Evolutionary conservation across 1,140 invertebrate genomes (phyloP), one percentile per base, ranked within the genome.

Genomic region (Myzus persicae): DNA sequence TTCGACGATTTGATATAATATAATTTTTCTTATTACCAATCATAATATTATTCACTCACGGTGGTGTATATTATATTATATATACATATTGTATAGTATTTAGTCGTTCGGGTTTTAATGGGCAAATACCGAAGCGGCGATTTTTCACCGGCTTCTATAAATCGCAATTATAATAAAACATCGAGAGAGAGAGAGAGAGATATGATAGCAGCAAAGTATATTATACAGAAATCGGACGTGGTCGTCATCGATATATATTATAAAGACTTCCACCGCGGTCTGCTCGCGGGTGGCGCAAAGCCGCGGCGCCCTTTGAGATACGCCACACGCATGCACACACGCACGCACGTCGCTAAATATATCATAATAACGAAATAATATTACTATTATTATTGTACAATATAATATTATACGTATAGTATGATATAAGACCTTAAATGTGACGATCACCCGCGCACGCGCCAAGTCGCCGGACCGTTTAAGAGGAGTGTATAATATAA

Each of bases 231-330:
- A 40, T 42, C 18, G 26, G 26, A 42, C 9, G 40, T 31, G 11
- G 42, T 31, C 40, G 84, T 85, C 84, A 24, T 44, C 59, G 24
- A 42, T 44, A 18, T 31, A 44, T 85, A 42, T 31, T 44, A 88
- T 88, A 88, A 88, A 88, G 87, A n/a, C 59, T 88, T 46, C 46
- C 31, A 51, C 36, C 87, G 44, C 85, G n/a, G 87, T 24, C n/a
- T 89, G 22, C 88, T 89, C 88, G 88, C 88, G 88, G 88, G 88
- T 89, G 88, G 88, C 88, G 88, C 88, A 54, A 40, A 89, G 88
- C 88, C 36, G 88, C 88, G 88, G 88, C 88, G 48, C 48, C 46
- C 88, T 89, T 89, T 89, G 88, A 76, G 59, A 89, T 89, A 89
- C 24, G 48, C 46, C 48, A 54, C 48, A 40, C 88, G n/a, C 87